Evolutionary conservation across 2,797 vertebrate species (phyloP), one percentile per base, ranked within the genome.

Genomic region (Cryptoblepharus egeriae): DNA sequence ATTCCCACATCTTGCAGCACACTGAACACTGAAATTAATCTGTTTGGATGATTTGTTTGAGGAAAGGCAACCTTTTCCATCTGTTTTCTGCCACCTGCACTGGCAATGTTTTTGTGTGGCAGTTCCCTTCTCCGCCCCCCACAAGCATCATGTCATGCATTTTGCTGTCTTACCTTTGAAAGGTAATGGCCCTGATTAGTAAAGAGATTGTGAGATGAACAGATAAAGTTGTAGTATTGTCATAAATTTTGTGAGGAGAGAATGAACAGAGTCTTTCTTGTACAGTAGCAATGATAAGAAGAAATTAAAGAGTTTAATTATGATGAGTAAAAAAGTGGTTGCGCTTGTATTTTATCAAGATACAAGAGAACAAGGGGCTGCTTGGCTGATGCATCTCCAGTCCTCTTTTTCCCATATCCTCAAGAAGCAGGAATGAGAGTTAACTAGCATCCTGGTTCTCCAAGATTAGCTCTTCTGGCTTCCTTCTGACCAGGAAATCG

Each of bases 181-280:
- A 83, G 52, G 32, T 49, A 55, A 83, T 87, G 39, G 22, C 57
- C 81, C 39, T 70, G 30, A 75, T 12, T 64, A 77, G 16, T 28
- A 85, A 49, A 49, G 79, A 57, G 16, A 77, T 76, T 85, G 58
- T 72, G 13, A 88, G 30, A n/a, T 79, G 52, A 74, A 37, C 74
- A 30, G 42, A 55, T 22, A 63, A 9, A 30, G 2, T 28, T 75
- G 18, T 7, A 52, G 15, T 16, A 52, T 52, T 52, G 49, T 16
- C 49, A 16, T 3, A 68, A 79, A 52, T 61, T 68, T 58, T 75
- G n/a, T 35, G 22, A 18, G 32, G 32, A 22, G n/a, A 49, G 16
- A 72, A 69, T 52, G 6, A 72, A 61, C 28, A 52, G 49, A 52
- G 49, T 15, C 2, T 16, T 16, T 52, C 45, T 10, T 13, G 12